Evolutionary conservation across 92 coral and sea anemone species (phyloP).

Genomic region (Umimayanthus chanpuru): DNA sequence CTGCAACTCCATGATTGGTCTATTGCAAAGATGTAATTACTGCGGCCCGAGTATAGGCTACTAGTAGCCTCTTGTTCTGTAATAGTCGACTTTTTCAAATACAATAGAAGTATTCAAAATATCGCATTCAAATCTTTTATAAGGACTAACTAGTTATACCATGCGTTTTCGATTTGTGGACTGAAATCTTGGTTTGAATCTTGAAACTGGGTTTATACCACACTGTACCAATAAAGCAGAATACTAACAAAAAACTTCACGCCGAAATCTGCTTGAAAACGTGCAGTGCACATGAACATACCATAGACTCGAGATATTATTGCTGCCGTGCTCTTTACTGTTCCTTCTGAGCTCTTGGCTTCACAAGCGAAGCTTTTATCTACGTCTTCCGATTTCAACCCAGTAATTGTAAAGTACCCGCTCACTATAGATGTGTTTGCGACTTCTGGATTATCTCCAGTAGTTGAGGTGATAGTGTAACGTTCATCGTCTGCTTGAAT

Average conservation of each 20-base stretch:
- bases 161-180: no score
- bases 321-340: neutral
- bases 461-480: neutral
- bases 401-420: neutral
- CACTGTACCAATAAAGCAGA: no score
- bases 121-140: no score
- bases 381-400: neutral
- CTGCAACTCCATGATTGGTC: no score
- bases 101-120: no score
- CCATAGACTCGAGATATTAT: slow-evolving; percentile 19
- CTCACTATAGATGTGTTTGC: neutral
- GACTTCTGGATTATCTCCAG: neutral
- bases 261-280: neutral
- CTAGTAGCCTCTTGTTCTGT: neutral
- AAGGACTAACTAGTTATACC: no score
- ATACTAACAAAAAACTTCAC: neutral
- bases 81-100: neutral
- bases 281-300: neutral
- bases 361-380: neutral
- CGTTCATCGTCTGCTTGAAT: slow-evolving; percentile 4
- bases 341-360: neutral
- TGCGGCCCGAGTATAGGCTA: no score
- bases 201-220: no score
- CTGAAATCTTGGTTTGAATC: no score
- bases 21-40: no score